Percentiles rank a stretch among this genome's conserved stretches.
phyloP scores from a whole-genome alignment of 2,888 invertebrate species.

The Rhopalosiphum nymphaeae region DNA sequence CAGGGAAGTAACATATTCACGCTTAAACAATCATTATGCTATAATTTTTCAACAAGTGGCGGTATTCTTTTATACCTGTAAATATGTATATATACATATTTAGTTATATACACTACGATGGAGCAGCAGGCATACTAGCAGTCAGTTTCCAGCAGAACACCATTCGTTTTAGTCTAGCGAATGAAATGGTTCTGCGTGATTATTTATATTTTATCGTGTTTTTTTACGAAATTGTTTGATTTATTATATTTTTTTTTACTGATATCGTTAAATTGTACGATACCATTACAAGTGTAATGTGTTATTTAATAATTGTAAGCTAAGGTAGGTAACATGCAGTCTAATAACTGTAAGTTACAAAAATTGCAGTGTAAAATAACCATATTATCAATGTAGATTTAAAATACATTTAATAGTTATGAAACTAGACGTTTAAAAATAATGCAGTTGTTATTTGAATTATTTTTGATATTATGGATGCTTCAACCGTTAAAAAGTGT shows the following conservation, averaged over 20 bases:
- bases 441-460: slow-evolving; percentile 40
- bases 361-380: neutral
- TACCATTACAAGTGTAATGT: neutral
- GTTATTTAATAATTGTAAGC: neutral
- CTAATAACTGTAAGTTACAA: neutral
- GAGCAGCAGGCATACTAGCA: slow-evolving; percentile 35
- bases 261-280: neutral
- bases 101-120: slow-evolving; percentile 1
- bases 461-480: slow-evolving; percentile 32
- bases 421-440: slow-evolving; percentile 25
- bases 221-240: neutral
- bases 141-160: slow-evolving; percentile 59
- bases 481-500: slow-evolving; percentile 21
- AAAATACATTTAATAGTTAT: slow-evolving; percentile 23
- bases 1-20: neutral
- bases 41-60: slow-evolving; percentile 57
- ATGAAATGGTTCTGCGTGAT: slow-evolving; percentile 39
- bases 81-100: slow-evolving; percentile 15
- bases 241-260: neutral
- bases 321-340: neutral
- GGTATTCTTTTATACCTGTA: slow-evolving; percentile 42
- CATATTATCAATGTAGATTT: neutral
- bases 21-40: slow-evolving; percentile 46
- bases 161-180: slow-evolving; percentile 60
- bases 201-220: slow-evolving; percentile 10